A percentile compares a stretch with the other conserved stretches of the same genome.
phyloP scores from a whole-genome alignment of 2,888 invertebrate species.

The Venusia cambrica region DNA sequence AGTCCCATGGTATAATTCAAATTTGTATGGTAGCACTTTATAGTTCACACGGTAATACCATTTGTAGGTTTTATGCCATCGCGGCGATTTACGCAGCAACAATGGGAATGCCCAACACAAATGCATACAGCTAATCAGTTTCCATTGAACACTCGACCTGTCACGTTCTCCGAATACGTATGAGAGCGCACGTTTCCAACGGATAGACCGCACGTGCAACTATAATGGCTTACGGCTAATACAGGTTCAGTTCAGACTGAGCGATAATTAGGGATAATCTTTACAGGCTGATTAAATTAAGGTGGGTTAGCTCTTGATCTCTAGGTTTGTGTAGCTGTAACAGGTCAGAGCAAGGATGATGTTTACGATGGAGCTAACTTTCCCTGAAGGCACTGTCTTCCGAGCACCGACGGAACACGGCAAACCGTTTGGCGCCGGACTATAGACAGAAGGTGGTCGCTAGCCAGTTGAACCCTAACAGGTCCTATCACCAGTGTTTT shows the following conservation, averaged over 20 bases:
- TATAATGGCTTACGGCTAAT: conserved; percentile 38
- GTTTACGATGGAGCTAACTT: no score
- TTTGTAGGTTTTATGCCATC: conserved; percentile 13
- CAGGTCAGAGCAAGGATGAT: no score
- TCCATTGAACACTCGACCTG: conserved; percentile 35
- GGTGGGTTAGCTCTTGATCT: no score
- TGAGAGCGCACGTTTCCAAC: conserved; percentile 31
- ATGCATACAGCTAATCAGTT: conserved; percentile 34
- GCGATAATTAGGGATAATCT: conserved; percentile 42
- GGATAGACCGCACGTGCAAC: conserved; percentile 41
- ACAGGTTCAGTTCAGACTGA: conserved; percentile 31
- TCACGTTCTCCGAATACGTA: conserved; percentile 42
- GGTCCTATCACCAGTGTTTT: no score
- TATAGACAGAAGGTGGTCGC: no score
- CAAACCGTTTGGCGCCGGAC: no score
- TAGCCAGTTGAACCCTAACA: no score
- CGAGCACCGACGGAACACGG: no score
- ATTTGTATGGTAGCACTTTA: conserved; percentile 1
- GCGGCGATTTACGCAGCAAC: conserved; percentile 17
- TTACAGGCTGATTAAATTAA: conserved; percentile 28
- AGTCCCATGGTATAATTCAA: neutral
- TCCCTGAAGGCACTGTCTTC: no score
- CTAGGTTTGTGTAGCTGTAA: no score
- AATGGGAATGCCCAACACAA: conserved; percentile 23
- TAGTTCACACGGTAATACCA: conserved; percentile 24